Evolutionary conservation across 2,797 vertebrate genomes (phyloP).

Genomic region (Hippopotamyrus pictus): DNA sequence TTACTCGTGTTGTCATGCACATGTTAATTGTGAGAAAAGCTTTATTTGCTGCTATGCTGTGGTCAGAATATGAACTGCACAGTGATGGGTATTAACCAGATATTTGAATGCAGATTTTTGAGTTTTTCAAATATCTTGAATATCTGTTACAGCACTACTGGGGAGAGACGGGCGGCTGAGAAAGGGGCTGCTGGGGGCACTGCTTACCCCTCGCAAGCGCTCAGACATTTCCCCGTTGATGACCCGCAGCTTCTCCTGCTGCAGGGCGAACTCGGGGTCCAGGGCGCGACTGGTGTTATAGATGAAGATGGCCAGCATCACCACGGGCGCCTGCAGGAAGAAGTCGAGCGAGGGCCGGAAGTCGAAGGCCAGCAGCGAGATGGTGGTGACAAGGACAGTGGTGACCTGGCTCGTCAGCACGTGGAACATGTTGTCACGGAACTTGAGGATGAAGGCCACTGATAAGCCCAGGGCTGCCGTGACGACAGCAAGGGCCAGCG

Average conservation of each 20-base stretch:
- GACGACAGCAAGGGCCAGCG: conserved; percentile 77
- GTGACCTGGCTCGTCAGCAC: conserved; percentile 90
- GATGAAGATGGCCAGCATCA: conserved; percentile 90
- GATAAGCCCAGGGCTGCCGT: conserved; percentile 85
- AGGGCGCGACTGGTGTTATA: conserved; percentile 75
- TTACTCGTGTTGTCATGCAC: background rate
- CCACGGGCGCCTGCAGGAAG: conserved; percentile 86
- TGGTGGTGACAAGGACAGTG: conserved; percentile 80
- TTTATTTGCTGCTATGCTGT: background rate
- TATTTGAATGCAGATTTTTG: background rate
- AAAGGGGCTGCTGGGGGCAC: background rate
- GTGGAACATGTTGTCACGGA: conserved; percentile 98
- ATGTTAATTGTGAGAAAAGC: background rate
- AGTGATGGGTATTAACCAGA: background rate
- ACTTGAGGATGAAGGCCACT: conserved; percentile 96
- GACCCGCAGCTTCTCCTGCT: conserved; percentile 73
- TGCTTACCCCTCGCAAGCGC: conserved; percentile 84
- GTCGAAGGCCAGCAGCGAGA: conserved; percentile 84
- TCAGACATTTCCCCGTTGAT: conserved; percentile 76
- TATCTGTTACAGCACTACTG: background rate
- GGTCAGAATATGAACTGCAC: background rate
- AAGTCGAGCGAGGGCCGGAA: conserved; percentile 87
- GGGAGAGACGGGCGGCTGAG: background rate
- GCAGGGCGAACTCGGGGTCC: conserved; percentile 60
- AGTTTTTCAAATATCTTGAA: background rate